Conservation (phyloP, 2,888 invertebrate genomes). For the Portevinia maculata region DNA sequence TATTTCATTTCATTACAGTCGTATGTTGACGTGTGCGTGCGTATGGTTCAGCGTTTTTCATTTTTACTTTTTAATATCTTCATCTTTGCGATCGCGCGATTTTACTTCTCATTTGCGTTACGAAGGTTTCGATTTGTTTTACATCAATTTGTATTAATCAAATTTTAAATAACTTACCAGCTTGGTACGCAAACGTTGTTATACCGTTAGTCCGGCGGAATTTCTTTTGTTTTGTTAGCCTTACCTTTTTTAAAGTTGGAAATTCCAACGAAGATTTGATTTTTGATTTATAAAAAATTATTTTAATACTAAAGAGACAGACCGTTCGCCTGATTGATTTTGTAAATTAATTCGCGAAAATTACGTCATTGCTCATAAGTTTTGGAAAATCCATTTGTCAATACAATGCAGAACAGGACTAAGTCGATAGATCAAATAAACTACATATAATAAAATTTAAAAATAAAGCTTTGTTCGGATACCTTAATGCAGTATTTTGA, state of each 20-base stretch:
- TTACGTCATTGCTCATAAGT: too few relatives aligned
- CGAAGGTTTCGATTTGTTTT: constrained; percentile 66
- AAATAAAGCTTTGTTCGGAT: too few relatives aligned
- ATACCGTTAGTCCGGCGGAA: constrained; percentile 81
- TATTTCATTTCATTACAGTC: constrained; percentile 75
- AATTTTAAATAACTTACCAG: constrained; percentile 81
- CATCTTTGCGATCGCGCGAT: constrained; percentile 76
- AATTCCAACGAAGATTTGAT: constrained; percentile 75
- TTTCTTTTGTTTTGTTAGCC: constrained; percentile 77
- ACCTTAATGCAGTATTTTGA: too few relatives aligned
- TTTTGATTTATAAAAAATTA: constrained; percentile 2
- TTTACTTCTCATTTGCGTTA: constrained; percentile 47
- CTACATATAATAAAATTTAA: too few relatives aligned
- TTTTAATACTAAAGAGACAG: background rate
- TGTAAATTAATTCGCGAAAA: background rate
- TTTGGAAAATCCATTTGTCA: background rate
- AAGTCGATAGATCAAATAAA: too few relatives aligned
- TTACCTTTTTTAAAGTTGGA: constrained; percentile 80
- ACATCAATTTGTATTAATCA: constrained; percentile 71
- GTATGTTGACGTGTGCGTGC: constrained; percentile 82
- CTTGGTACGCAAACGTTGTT: constrained; percentile 81
- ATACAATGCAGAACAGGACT: background rate
- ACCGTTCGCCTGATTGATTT: constrained; percentile 3
- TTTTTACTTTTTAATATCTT: constrained; percentile 64
- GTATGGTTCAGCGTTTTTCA: constrained; percentile 57